Base-by-base conservation (phyloP, 1,140 invertebrate genomes). In the Lepidurus apus region DNA sequence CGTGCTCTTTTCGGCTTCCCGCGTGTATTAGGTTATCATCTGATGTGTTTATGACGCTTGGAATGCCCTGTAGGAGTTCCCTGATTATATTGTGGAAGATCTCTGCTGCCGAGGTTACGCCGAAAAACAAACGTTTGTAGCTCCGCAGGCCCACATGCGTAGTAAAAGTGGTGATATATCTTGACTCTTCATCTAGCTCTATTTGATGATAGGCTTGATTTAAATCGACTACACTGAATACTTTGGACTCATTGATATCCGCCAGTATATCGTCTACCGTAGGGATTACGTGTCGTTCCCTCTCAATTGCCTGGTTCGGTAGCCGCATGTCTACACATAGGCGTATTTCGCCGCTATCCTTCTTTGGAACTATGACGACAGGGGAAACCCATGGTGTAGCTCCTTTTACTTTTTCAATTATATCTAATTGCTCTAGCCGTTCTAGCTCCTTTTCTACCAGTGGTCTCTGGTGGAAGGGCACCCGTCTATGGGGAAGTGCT, bases 11-110 rank as follows among this genome's bases (percentile, higher is more conserved):
- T 74, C 73, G 73, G 34, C 43, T 80, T 79, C 76, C 81, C 5
- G 82, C 84, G 42, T 42, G 85, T 78, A 26, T 42, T 34, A 86
- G 43, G 11, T 86, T 80, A 82, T 86, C 85, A 81, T 87, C 85
- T 45, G 83, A 80, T 65, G 83, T 83, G 1, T 84, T 73, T 76
- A 82, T 80, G 34, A 84, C 81, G 53, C 83, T 82, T 75, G 82
- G 42, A 26, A 85, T 83, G 74, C 80, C 81, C 10, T 80, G 80
- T 81, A 85, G 84, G 13, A 85, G 82, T 21, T 65, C 1, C n/a
- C 42, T 9, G 1, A 76, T 76, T 10, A 45, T 76, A 26, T 76
- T 53, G 26, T 74, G 75, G 26, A 44, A 45, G 26, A 53, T 26
- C 17, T 65, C 45, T 21, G 9, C 47, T 2, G 10, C 77, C 1